Evolutionary conservation across 2,113 vertebrate species (phyloP).

Genomic region (Pseudorasbora parva): DNA sequence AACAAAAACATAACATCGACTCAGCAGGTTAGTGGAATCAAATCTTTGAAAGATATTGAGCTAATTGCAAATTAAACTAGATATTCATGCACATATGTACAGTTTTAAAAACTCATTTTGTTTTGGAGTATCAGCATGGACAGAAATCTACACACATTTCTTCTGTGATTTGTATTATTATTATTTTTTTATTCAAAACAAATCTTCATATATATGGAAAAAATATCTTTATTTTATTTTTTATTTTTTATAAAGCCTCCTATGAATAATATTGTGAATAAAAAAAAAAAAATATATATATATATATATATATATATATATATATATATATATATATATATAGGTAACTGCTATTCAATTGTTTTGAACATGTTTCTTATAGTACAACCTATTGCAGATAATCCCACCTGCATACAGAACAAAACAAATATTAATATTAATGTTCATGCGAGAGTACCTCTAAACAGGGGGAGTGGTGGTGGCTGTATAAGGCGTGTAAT

Average conservation of each 20-base stretch:
- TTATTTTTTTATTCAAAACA: too few species aligned
- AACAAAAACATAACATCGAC: background rate
- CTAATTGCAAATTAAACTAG: background rate
- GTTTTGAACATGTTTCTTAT: too few species aligned
- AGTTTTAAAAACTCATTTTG: background rate
- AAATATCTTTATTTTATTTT: too few species aligned
- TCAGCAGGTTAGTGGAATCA: conserved; percentile 18
- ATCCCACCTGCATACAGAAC: too few species aligned
- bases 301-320: too few species aligned
- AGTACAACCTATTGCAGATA: too few species aligned
- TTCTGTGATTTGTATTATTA: too few species aligned
- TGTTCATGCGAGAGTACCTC: conserved; percentile 54
- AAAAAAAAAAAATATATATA: too few species aligned
- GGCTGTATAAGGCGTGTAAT: conserved; percentile 53
- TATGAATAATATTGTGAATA: background rate
- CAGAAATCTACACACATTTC: background rate
- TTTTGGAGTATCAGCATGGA: background rate
- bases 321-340: too few species aligned
- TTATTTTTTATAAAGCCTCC: background rate
- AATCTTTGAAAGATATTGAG: background rate
- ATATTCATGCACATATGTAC: background rate
- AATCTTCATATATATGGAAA: too few species aligned
- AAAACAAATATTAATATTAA: conserved; percentile 60
- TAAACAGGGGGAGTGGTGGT: conserved; percentile 44
- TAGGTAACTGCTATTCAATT: too few species aligned